Percentiles rank a stretch among this genome's conserved stretches.
These are phyloP conservation scores for Polietes domitor DNA, from an alignment of 2,888 invertebrate species.

Conservation along the genomic window DNA sequence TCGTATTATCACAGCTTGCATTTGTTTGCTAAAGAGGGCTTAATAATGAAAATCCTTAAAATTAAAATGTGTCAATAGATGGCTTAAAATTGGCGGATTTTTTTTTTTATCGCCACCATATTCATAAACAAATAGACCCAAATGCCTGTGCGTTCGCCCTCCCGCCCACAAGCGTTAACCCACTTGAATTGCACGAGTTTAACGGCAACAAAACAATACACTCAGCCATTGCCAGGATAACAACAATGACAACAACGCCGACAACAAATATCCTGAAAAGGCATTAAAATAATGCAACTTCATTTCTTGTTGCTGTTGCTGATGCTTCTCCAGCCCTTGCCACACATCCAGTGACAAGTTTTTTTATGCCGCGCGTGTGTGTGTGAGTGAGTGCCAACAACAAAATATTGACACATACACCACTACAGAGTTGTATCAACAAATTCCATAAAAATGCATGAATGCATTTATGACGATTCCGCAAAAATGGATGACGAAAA, in stretches of 20 bases:
- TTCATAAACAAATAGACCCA: constrained; percentile 20
- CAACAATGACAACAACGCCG: not conserved
- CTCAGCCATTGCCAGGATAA: not conserved
- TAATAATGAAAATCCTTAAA: constrained; percentile 65
- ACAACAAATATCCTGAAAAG: constrained; percentile 47
- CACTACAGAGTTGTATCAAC: constrained; percentile 42
- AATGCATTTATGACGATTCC: constrained; percentile 40
- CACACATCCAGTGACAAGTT: not conserved
- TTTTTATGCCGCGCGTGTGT: not conserved
- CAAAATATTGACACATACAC: constrained; percentile 61
- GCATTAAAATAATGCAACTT: constrained; percentile 63
- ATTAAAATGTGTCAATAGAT: constrained; percentile 67
- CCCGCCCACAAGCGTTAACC: constrained; percentile 10
- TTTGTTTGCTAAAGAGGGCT: constrained; percentile 51
- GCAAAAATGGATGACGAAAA: constrained; percentile 26
- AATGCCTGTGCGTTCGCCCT: too few species aligned
- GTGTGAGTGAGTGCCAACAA: constrained; percentile 17
- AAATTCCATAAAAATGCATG: constrained; percentile 30
- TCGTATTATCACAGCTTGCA: constrained; percentile 37
- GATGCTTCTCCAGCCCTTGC: not conserved
- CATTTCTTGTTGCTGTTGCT: constrained; percentile 41
- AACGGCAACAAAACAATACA: constrained; percentile 59
- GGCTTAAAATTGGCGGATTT: constrained; percentile 57
- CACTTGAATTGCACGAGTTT: constrained; percentile 27
- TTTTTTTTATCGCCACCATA: constrained; percentile 5